A percentile compares a stretch with the other conserved stretches of the same genome.
These are phyloP conservation scores for Varanus komodoensis DNA, from an alignment of 2,113 vertebrate species.

Conservation along the genomic window DNA sequence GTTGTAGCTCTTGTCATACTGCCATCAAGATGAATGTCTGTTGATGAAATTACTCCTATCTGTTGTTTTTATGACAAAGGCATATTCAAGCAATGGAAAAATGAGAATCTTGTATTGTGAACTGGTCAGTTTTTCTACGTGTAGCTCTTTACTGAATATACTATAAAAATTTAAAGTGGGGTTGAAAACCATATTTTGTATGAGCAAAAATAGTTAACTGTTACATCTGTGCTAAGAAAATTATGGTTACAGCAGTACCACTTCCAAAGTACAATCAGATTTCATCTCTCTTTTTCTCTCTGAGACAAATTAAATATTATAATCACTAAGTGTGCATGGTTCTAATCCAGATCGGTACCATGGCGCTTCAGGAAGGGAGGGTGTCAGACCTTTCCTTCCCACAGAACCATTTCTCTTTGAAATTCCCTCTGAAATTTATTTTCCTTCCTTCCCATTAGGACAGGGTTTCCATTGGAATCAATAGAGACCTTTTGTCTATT, in stretches of 20 bases:
- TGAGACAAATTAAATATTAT: no score
- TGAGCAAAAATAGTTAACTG: background rate
- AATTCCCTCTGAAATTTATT: no score
- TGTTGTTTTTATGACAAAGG: conserved; percentile 47
- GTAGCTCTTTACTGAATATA: background rate
- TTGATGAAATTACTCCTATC: conserved; percentile 58
- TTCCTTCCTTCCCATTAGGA: no score
- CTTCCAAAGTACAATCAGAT: background rate
- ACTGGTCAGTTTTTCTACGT: background rate
- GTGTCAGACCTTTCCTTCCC: no score
- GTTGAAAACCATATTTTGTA: background rate
- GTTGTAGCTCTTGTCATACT: conserved; percentile 39
- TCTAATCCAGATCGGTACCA: no score
- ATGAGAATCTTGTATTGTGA: conserved; percentile 11
- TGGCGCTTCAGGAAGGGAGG: no score
- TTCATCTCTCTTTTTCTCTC: background rate
- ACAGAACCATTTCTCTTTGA: no score
- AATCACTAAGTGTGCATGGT: no score
- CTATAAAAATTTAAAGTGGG: background rate
- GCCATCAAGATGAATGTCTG: conserved; percentile 43
- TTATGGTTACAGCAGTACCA: background rate
- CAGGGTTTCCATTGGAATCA: no score
- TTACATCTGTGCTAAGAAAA: background rate
- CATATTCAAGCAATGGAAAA: conserved; percentile 41
- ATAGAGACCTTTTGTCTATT: no score